Conservation (phyloP, 2,888 invertebrate genomes). For the Calliopum simillimum region DNA sequence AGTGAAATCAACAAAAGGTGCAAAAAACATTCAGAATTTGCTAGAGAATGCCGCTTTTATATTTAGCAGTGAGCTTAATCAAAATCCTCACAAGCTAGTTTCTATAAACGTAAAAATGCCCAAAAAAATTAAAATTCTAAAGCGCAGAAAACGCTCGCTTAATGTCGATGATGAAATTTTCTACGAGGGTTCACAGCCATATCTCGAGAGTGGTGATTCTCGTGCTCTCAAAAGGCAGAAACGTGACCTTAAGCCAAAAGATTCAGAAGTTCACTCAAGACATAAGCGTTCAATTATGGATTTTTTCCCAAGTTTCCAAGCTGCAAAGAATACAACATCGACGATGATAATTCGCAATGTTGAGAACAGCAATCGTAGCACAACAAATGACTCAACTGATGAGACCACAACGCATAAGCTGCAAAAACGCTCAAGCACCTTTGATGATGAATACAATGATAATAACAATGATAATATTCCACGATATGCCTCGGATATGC, state of each 20-base stretch:
- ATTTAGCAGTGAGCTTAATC: no score
- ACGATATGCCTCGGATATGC: slow-evolving; percentile 37
- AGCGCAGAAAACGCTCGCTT: slow-evolving; percentile 4
- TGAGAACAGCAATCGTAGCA: background rate
- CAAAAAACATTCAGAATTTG: no score
- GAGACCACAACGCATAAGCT: slow-evolving; percentile 13
- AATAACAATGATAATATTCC: slow-evolving; percentile 45
- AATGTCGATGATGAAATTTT: slow-evolving; percentile 15
- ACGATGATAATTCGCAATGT: background rate
- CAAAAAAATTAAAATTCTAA: background rate
- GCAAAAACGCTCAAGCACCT: slow-evolving; percentile 30
- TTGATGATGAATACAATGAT: slow-evolving; percentile 49
- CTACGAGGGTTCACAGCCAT: background rate
- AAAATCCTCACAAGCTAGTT: no score
- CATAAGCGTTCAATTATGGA: no score
- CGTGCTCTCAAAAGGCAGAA: background rate
- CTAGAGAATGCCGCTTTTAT: no score
- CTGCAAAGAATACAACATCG: background rate
- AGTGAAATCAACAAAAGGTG: no score
- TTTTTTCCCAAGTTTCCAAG: background rate
- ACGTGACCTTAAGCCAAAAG: background rate
- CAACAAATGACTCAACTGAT: background rate
- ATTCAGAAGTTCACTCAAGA: background rate
- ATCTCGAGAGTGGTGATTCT: background rate
- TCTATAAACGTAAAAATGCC: no score